These are phyloP conservation scores for Brevimyrus niger DNA, from an alignment of 2,113 vertebrate species.

Conservation along the genomic window DNA sequence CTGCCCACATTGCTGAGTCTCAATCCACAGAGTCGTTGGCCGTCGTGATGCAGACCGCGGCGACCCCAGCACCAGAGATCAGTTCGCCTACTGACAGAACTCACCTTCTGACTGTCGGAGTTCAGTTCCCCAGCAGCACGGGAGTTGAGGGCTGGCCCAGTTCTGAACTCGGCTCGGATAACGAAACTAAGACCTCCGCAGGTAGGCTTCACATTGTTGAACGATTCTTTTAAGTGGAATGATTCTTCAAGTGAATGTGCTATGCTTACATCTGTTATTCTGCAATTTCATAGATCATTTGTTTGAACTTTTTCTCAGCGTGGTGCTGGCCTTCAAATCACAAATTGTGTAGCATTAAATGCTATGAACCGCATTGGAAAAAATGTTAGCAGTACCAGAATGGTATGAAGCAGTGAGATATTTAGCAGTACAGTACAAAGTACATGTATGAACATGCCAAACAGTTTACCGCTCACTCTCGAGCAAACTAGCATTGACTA, in stretches of 20 bases:
- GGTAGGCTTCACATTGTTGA: constrained; percentile 35
- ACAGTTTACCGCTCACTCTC: constrained; percentile 40
- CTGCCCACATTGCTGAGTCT: constrained; percentile 43
- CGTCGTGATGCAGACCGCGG: constrained; percentile 38
- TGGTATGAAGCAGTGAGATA: constrained; percentile 43
- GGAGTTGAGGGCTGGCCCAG: background rate
- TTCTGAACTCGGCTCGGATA: background rate
- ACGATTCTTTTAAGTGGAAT: background rate
- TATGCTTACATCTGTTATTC: background rate
- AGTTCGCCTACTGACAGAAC: constrained; percentile 28
- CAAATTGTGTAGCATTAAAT: background rate
- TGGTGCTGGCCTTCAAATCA: background rate
- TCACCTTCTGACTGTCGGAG: background rate
- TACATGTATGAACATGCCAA: constrained; percentile 48
- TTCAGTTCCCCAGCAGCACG: background rate
- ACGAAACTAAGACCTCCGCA: constrained; percentile 40
- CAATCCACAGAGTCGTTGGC: constrained; percentile 48
- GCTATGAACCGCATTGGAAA: background rate
- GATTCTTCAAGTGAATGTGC: constrained; percentile 16
- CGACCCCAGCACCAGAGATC: constrained; percentile 25
- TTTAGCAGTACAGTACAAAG: constrained; percentile 42
- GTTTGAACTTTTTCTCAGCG: background rate
- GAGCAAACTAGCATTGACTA: constrained; percentile 57
- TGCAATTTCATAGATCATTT: background rate
- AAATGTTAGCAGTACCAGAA: background rate